phyloP scores from a whole-genome alignment of 2,888 invertebrate genomes.

The Melieria omissa region DNA sequence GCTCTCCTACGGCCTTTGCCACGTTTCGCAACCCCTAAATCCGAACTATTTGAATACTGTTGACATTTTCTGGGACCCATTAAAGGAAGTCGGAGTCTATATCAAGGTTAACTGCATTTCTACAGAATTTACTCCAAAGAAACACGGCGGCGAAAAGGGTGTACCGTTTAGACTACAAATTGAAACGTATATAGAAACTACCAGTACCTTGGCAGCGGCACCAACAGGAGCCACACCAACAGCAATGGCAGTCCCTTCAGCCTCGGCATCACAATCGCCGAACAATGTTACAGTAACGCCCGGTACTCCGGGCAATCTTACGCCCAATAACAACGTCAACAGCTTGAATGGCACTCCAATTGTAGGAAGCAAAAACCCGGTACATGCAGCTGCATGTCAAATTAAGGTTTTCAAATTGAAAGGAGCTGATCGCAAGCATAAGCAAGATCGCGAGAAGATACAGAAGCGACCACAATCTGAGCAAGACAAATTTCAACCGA shows the following conservation, averaged over 20 bases:
- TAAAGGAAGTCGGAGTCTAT: slow-evolving; percentile 94
- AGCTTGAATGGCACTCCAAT: slow-evolving; percentile 41
- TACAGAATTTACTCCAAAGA: slow-evolving; percentile 97
- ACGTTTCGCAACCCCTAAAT: slow-evolving; percentile 79
- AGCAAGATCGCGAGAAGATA: slow-evolving; percentile 95
- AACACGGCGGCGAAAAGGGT: slow-evolving; percentile 98
- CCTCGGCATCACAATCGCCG: slow-evolving; percentile 15
- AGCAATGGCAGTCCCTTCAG: slow-evolving; percentile 40
- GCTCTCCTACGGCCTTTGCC: slow-evolving; percentile 89
- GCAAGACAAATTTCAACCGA: slow-evolving; percentile 93
- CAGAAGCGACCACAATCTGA: slow-evolving; percentile 84
- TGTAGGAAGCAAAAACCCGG: slow-evolving; percentile 68
- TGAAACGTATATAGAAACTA: slow-evolving; percentile 76
- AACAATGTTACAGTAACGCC: slow-evolving; percentile 37
- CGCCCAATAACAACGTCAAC: slow-evolving; percentile 42
- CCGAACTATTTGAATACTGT: slow-evolving; percentile 79
- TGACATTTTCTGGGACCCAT: slow-evolving; percentile 94
- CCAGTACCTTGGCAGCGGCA: slow-evolving; percentile 45
- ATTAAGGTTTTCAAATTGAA: slow-evolving; percentile 93
- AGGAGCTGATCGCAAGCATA: slow-evolving; percentile 96
- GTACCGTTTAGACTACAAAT: slow-evolving; percentile 96
- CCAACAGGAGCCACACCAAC: slow-evolving; percentile 40
- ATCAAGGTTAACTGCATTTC: slow-evolving; percentile 97
- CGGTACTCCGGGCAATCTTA: slow-evolving; percentile 48
- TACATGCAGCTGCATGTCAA: slow-evolving; percentile 96